Evolutionary conservation across 2,888 invertebrate species (phyloP).

Genomic region (Aleiodes testaceus): DNA sequence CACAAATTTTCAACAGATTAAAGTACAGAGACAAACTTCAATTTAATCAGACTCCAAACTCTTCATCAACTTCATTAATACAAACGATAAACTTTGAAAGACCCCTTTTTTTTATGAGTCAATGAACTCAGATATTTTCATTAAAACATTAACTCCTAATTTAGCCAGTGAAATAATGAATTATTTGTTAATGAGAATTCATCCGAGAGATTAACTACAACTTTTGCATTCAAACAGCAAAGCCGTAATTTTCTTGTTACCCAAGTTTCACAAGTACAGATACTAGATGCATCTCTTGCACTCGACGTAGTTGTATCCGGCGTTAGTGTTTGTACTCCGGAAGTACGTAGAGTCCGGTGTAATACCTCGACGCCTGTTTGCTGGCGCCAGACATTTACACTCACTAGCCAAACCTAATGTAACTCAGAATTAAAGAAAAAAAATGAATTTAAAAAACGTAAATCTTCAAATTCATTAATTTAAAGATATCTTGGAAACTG

Average conservation of each 20-base stretch:
- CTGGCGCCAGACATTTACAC: slow-evolving; percentile 14
- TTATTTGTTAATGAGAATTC: slow-evolving; percentile 19
- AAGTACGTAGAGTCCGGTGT: slow-evolving; percentile 34
- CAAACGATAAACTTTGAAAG: too few species aligned
- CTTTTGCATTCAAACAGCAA: background rate
- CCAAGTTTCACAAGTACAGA: slow-evolving; percentile 7
- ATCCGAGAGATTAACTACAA: slow-evolving; percentile 13
- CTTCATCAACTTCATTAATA: too few species aligned
- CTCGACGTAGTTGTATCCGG: slow-evolving; percentile 31
- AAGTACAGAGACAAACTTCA: too few species aligned
- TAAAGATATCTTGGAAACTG: too few species aligned
- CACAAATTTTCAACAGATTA: too few species aligned
- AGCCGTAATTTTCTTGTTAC: slow-evolving; percentile 27
- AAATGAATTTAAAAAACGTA: too few species aligned
- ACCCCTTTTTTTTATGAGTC: too few species aligned
- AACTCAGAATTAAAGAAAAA: too few species aligned
- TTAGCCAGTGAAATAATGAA: background rate
- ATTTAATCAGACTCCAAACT: too few species aligned
- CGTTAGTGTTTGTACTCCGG: slow-evolving; percentile 14
- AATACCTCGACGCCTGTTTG: slow-evolving; percentile 31
- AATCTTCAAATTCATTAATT: too few species aligned
- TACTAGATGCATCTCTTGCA: slow-evolving; percentile 34
- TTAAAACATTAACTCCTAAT: background rate
- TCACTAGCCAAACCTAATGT: slow-evolving; percentile 31
- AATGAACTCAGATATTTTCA: background rate